These are phyloP conservation scores for Adelphocoris suturalis DNA, from an alignment of 2,888 invertebrate species.

Conservation along the genomic window DNA sequence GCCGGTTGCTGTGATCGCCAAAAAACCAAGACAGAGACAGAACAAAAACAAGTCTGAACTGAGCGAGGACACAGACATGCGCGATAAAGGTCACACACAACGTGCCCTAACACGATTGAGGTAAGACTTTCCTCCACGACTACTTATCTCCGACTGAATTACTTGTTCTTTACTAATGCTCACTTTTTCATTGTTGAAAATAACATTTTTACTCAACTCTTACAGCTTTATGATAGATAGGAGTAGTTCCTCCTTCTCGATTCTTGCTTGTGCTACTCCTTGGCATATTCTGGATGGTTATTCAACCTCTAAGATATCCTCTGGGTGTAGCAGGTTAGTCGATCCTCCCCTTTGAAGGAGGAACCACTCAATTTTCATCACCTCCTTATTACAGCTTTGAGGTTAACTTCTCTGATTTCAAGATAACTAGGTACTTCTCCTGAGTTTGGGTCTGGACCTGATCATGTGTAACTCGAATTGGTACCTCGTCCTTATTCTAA, in stretches of 20 bases:
- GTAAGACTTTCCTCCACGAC: slow-evolving; percentile 66
- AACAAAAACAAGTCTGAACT: slow-evolving; percentile 67
- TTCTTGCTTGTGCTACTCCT: too few relatives aligned
- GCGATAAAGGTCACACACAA: slow-evolving; percentile 73
- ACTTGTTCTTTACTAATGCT: neutral
- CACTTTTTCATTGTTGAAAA: neutral
- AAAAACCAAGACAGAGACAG: slow-evolving; percentile 66
- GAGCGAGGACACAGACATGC: slow-evolving; percentile 67
- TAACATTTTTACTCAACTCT: neutral
- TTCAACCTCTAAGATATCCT: too few relatives aligned
- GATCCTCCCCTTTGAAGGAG: too few relatives aligned
- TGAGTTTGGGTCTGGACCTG: too few relatives aligned
- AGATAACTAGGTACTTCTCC: too few relatives aligned
- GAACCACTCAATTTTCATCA: too few relatives aligned
- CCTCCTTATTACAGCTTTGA: neutral
- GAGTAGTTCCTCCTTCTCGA: too few relatives aligned
- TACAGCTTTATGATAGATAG: slow-evolving; percentile 2
- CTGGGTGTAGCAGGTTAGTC: too few relatives aligned
- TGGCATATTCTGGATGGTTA: too few relatives aligned
- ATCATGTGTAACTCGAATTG: neutral
- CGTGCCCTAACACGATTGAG: slow-evolving; percentile 72
- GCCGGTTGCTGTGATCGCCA: slow-evolving; percentile 45
- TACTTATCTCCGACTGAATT: slow-evolving; percentile 27
- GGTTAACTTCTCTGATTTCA: neutral
- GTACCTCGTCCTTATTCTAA: neutral